These are phyloP conservation scores for Malurus melanocephalus DNA, from an alignment of 2,113 vertebrate species.

Conservation along the genomic window DNA sequence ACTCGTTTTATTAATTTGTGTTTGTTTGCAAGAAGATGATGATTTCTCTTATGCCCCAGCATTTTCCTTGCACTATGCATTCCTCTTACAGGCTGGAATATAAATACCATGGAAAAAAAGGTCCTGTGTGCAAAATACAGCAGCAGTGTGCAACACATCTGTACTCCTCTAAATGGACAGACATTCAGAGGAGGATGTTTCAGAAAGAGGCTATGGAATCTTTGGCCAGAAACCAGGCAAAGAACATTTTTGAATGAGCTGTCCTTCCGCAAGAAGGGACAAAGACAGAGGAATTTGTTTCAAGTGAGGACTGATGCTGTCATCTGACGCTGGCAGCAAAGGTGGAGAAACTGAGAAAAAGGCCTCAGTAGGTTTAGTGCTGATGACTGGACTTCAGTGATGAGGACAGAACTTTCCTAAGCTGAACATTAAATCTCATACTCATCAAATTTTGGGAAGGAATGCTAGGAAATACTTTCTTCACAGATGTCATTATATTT, in stretches of 20 bases:
- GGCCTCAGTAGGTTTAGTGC: neutral
- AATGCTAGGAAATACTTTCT: neutral
- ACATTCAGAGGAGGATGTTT: neutral
- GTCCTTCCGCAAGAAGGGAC: neutral
- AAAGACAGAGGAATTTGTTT: neutral
- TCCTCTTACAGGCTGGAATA: neutral
- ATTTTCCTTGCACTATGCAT: neutral
- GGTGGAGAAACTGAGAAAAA: neutral
- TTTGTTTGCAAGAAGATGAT: neutral
- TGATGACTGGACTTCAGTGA: neutral
- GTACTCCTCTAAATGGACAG: neutral
- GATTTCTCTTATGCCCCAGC: neutral
- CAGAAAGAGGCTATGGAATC: neutral
- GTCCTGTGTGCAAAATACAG: neutral
- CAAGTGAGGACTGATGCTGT: neutral
- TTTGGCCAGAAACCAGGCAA: neutral
- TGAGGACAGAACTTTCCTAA: neutral
- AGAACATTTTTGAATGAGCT: neutral
- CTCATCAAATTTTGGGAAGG: neutral
- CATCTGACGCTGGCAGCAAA: neutral
- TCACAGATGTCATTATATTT: neutral
- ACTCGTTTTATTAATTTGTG: too few relatives aligned
- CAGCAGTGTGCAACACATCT: neutral
- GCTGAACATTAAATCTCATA: neutral
- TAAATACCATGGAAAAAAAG: neutral